Percentiles rank a stretch among this genome's conserved stretches.
Evolutionary conservation across 1,140 invertebrate genomes (phyloP).

Genomic region (Microplitis mediator): DNA sequence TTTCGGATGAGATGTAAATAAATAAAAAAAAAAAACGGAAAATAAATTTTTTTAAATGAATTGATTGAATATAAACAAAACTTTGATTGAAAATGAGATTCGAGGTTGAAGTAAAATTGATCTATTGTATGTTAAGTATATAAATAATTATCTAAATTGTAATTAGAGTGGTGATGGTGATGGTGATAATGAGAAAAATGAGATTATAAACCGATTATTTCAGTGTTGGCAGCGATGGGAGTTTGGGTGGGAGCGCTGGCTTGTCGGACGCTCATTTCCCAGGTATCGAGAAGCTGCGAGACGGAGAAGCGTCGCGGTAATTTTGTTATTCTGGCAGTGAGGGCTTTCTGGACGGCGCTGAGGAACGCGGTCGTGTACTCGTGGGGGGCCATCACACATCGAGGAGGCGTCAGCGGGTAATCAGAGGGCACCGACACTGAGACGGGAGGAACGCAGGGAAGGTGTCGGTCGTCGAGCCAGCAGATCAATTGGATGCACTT

Average conservation of each 20-base stretch:
- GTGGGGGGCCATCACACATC: slow-evolving; percentile 69
- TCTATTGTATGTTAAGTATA: too few species aligned
- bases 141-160: not conserved
- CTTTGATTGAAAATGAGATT: too few species aligned
- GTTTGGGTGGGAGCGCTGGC: slow-evolving; percentile 73
- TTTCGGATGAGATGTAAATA: too few species aligned
- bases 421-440: slow-evolving; percentile 79
- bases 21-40: too few species aligned
- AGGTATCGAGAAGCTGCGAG: slow-evolving; percentile 86
- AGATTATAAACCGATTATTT: slow-evolving; percentile 59
- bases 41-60: too few species aligned
- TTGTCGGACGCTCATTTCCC: slow-evolving; percentile 93
- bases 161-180: not conserved
- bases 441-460: slow-evolving; percentile 90
- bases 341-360: slow-evolving; percentile 73
- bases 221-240: slow-evolving; percentile 50
- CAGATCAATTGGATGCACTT: slow-evolving; percentile 76
- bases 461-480: slow-evolving; percentile 83
- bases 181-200: not conserved
- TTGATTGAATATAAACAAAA: too few species aligned
- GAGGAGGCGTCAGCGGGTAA: slow-evolving; percentile 79
- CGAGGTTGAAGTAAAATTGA: too few species aligned
- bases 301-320: slow-evolving; percentile 82
- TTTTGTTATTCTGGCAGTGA: slow-evolving; percentile 78
- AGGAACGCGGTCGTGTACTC: slow-evolving; percentile 81